A percentile compares a stretch with the other conserved stretches of the same genome.
phyloP scores from a whole-genome alignment of 1,140 invertebrate species.

The Ditylenchus dipsaci region DNA sequence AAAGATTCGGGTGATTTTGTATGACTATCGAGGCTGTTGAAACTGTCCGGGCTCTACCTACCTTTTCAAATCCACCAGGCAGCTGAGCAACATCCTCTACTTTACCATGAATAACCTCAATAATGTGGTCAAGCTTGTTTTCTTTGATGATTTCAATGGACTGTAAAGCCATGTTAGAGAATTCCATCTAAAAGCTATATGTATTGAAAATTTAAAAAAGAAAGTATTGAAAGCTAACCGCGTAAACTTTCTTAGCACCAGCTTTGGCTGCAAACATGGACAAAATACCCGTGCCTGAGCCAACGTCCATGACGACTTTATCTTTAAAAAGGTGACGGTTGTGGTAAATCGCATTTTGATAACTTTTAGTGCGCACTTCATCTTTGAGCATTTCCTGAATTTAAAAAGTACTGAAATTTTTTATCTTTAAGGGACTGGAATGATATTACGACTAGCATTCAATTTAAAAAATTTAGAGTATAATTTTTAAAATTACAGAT shows the following conservation, averaged over 20 bases:
- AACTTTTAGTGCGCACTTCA: constrained; percentile 93
- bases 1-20: too few species aligned
- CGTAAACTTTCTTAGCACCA: constrained; percentile 88
- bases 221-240: constrained; percentile 68
- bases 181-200: constrained; percentile 65
- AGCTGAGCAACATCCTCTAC: constrained; percentile 75
- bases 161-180: constrained; percentile 65
- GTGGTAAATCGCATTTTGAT: constrained; percentile 97
- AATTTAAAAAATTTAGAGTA: constrained; percentile 22
- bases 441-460: constrained; percentile 19
- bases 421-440: too few species aligned
- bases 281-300: constrained; percentile 96
- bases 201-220: background rate
- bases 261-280: constrained; percentile 99
- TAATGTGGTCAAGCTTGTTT: constrained; percentile 65
- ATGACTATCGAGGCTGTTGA: too few species aligned
- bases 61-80: constrained; percentile 70
- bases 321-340: constrained; percentile 81
- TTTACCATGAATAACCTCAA: constrained; percentile 92
- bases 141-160: constrained; percentile 64
- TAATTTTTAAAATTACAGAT: background rate
- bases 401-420: background rate
- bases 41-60: too few species aligned
- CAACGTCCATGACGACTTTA: constrained; percentile 90
- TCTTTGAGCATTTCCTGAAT: constrained; percentile 94